phyloP scores from a whole-genome alignment of 2,113 vertebrate genomes.

The Psophia crepitans region DNA sequence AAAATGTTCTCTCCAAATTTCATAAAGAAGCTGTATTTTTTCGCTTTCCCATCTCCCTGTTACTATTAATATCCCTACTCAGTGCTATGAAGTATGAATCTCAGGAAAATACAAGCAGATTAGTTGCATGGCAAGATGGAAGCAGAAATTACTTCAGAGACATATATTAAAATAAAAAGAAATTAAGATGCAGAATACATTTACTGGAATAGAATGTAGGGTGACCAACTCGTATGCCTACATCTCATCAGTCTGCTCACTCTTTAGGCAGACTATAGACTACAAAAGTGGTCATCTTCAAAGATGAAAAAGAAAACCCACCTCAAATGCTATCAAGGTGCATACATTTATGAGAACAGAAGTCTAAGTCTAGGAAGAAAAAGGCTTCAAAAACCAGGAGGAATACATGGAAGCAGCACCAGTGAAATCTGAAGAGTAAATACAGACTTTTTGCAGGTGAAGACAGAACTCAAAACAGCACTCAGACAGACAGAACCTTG shows the following conservation, averaged over 20 bases:
- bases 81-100: neutral
- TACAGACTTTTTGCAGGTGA: neutral
- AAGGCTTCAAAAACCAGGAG: neutral
- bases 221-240: neutral
- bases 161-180: neutral
- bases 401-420: neutral
- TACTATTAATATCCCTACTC: neutral
- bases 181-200: neutral
- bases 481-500: neutral
- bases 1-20: neutral
- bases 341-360: neutral
- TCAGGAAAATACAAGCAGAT: neutral
- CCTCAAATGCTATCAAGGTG: neutral
- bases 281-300: neutral
- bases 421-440: neutral
- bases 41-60: neutral
- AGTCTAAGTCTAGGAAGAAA: neutral
- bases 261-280: neutral
- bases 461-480: neutral
- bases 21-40: neutral
- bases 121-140: neutral
- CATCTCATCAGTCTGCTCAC: accelerated
- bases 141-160: neutral
- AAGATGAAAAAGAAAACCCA: neutral
- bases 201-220: neutral